Evolutionary conservation across 2,797 vertebrate genomes (phyloP).

Genomic region (Danio jaintianensis): DNA sequence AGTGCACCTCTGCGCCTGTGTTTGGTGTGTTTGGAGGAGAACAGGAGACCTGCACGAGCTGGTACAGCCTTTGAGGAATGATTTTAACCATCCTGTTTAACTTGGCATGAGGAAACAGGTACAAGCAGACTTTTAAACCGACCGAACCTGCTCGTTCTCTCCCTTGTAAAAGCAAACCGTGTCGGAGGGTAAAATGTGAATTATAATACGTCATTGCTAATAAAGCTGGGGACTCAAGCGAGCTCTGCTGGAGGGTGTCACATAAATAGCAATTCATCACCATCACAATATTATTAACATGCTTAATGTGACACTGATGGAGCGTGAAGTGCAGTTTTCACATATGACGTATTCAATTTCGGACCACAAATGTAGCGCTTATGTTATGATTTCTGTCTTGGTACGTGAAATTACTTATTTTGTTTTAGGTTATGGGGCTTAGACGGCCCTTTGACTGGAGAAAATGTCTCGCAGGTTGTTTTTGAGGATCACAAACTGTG

Average conservation of each 20-base stretch:
- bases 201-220: constrained; percentile 63
- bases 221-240: constrained; percentile 61
- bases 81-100: constrained; percentile 76
- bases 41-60: constrained; percentile 55
- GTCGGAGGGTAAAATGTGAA: constrained; percentile 62
- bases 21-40: constrained; percentile 53
- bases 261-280: constrained; percentile 62
- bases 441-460: constrained; percentile 56
- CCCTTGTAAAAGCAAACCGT: constrained; percentile 60
- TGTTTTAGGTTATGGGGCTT: constrained; percentile 52
- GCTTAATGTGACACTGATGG: constrained; percentile 64
- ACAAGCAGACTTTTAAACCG: constrained; percentile 66
- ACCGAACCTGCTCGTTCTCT: constrained; percentile 57
- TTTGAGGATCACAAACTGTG: constrained; percentile 40
- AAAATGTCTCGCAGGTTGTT: constrained; percentile 38
- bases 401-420: constrained; percentile 56
- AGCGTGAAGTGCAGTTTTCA: constrained; percentile 52
- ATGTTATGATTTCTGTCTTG: constrained; percentile 55
- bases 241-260: constrained; percentile 59
- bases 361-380: constrained; percentile 59
- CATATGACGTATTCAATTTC: constrained; percentile 63
- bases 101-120: constrained; percentile 67
- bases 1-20: constrained; percentile 62
- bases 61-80: constrained; percentile 58
- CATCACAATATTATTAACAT: constrained; percentile 63